These are phyloP conservation scores for Monopis laevigella DNA, from an alignment of 2,888 invertebrate species.

Conservation along the genomic window DNA sequence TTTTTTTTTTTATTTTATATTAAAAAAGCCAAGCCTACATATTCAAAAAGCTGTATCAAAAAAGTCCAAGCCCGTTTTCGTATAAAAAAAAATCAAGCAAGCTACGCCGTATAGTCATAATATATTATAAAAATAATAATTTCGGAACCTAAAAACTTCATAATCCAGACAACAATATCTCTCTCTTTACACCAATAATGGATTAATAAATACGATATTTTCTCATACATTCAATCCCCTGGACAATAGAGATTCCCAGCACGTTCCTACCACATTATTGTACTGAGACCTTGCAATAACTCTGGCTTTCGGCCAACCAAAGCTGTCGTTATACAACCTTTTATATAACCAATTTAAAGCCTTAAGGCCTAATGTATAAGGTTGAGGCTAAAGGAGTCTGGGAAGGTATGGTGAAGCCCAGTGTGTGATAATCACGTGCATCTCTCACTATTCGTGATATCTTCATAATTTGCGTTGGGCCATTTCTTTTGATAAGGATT, in stretches of 20 bases:
- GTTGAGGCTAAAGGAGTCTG: background rate
- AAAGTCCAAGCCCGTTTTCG: too few relatives aligned
- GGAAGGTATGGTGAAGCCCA: background rate
- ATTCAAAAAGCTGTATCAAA: too few relatives aligned
- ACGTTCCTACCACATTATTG: constrained; percentile 7
- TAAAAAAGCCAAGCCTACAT: too few relatives aligned
- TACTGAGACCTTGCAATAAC: constrained; percentile 1
- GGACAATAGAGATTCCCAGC: background rate
- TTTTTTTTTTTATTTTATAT: too few relatives aligned
- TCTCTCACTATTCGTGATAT: background rate
- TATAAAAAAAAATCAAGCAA: too few relatives aligned
- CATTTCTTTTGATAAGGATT: too few relatives aligned
- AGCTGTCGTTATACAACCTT: background rate
- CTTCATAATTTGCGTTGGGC: background rate
- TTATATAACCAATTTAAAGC: background rate
- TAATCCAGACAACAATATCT: too few relatives aligned
- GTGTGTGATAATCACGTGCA: background rate
- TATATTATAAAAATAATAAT: too few relatives aligned
- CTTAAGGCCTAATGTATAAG: background rate
- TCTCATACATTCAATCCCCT: background rate
- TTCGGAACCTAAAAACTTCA: too few relatives aligned
- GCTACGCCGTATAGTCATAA: too few relatives aligned
- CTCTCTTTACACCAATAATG: too few relatives aligned
- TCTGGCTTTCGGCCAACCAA: constrained; percentile 5
- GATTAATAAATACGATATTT: constrained; percentile 4